phyloP scores from a whole-genome alignment of 2,113 vertebrate species.

The Rhinoderma darwinii region DNA sequence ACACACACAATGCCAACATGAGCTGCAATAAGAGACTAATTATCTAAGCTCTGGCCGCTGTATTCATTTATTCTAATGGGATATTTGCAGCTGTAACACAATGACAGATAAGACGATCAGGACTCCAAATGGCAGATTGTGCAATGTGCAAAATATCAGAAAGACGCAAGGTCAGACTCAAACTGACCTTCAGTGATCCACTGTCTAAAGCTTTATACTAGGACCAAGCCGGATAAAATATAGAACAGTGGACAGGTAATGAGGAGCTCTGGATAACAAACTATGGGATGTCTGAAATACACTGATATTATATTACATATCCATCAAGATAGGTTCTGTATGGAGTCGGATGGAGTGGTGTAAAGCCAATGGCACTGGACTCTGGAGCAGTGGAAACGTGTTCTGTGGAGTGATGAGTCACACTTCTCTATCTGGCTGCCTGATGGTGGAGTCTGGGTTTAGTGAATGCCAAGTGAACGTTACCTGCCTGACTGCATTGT shows the following conservation, averaged over 20 bases:
- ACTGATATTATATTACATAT: neutral
- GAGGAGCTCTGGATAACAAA: neutral
- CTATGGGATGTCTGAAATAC: neutral
- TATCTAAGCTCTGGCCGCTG: neutral
- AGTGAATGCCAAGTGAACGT: too few species aligned
- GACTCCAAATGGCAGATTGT: slow-evolving; percentile 8
- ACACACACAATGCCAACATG: neutral
- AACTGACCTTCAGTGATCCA: neutral
- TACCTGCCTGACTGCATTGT: too few species aligned
- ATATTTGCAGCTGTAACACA: neutral
- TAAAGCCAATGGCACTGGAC: too few species aligned
- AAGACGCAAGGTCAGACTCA: neutral
- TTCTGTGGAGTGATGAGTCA: too few species aligned
- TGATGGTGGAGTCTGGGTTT: too few species aligned
- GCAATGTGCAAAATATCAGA: neutral
- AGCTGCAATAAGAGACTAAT: slow-evolving; percentile 6
- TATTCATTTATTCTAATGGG: slow-evolving; percentile 1
- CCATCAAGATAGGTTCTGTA: too few species aligned
- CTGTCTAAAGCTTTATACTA: neutral
- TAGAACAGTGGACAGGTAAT: neutral
- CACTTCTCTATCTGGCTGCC: too few species aligned
- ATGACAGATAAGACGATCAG: neutral
- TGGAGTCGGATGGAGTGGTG: too few species aligned
- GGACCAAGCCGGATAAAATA: neutral
- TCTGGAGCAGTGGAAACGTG: too few species aligned